Conservation (phyloP, 2,888 invertebrate genomes). For the Lithophane semibrunnea region DNA sequence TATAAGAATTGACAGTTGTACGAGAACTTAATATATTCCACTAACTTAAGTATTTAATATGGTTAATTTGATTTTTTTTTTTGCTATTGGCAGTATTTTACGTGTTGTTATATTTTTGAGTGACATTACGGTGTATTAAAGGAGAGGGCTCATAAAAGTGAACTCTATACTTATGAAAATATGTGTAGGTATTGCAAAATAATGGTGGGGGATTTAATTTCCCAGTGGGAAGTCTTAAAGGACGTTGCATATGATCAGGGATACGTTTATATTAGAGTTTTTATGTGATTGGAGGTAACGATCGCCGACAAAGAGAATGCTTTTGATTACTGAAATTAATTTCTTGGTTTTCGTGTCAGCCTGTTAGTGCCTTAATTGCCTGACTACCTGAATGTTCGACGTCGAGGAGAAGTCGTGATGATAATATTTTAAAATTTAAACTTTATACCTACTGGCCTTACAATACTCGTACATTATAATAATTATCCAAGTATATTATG, state of each 20-base stretch:
- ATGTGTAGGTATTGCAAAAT: constrained; percentile 59
- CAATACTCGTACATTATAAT: background rate
- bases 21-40: constrained; percentile 71
- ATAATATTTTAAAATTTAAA: background rate
- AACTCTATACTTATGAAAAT: constrained; percentile 29
- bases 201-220: constrained; percentile 68
- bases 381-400: constrained; percentile 24
- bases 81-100: constrained; percentile 47
- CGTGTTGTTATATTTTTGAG: constrained; percentile 52
- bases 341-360: constrained; percentile 42
- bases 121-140: constrained; percentile 23
- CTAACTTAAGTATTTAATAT: constrained; percentile 58
- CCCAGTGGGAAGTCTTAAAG: constrained; percentile 69
- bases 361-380: constrained; percentile 46
- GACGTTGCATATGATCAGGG: constrained; percentile 55
- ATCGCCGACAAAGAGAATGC: constrained; percentile 57
- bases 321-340: constrained; percentile 56
- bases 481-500: background rate
- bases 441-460: background rate
- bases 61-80: constrained; percentile 38
- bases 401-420: constrained; percentile 6
- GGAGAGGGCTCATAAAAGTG: constrained; percentile 14
- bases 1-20: constrained; percentile 76
- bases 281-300: constrained; percentile 64
- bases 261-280: constrained; percentile 62